Base-by-base conservation (phyloP, 2,113 vertebrate genomes). In the Hippoglossus stenolepis region DNA sequence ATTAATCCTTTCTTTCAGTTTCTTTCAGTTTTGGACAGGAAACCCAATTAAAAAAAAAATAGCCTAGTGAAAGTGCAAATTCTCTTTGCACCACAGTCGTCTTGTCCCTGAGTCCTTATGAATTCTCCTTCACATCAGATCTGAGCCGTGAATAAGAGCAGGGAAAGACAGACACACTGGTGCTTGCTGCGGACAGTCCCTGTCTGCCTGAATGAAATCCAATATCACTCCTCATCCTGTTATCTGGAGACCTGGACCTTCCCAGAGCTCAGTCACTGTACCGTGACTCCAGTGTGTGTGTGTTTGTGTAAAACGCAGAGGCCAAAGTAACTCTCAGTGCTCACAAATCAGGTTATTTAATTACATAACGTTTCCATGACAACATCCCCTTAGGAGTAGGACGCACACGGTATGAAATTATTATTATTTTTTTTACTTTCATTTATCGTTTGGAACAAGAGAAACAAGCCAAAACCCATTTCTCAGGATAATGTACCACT, bases 341-440 rank as follows among this genome's bases (percentile, higher is more conserved):
- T 31, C 40, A 18, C 53, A 59, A n/a, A 75, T 75, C 54, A 70
- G 4, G 38, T 70, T 70, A 80, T 75, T 49, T 65, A 5, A 70
- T 65, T 43, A 68, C 11, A 51, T 23, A 24, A 53, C 20, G 45
- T 82, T 82, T 65, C 67, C 73, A 81, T 81, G 72, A 70, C 66
- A 75, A 81, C 67, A 21, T 65, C 5, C 56, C 66, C 28, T 40
- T 21, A 65, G 21, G 65, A 56, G 17, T 17, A 62, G n/a, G 13
- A 23, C 21, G 12, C 18, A 53, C 10, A 66, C 38, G 26, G 20
- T 66, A 21, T 15, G 9, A 54, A 68, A 9, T 2, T 5, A 5
- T 28, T n/a, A n/a, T n/a, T n/a, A 7, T 5, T 28, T 28, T 17
- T 53, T 47, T 47, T 47, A 47, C 45, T 31, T 49, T 66, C 20